Percentiles rank a stretch among this genome's conserved stretches.
phyloP scores from a whole-genome alignment of 1,140 invertebrate species.

The Macrocentrus cingulum region DNA sequence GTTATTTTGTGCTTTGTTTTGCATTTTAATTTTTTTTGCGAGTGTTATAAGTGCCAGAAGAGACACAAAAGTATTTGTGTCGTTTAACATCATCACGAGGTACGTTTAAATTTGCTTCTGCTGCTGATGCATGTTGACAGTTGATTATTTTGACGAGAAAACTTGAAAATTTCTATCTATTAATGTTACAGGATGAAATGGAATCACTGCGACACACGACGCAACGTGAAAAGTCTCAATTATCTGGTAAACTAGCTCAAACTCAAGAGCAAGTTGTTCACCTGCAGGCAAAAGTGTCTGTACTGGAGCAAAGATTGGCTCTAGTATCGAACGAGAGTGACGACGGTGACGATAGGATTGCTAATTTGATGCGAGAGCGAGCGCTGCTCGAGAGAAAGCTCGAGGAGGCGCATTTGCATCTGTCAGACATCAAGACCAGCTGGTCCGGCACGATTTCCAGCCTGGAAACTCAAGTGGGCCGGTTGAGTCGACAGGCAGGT shows the following conservation, averaged over 20 bases:
- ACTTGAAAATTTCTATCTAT: too few relatives aligned
- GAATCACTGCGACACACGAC: slow-evolving; percentile 67
- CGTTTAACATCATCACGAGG: too few relatives aligned
- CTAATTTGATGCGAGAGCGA: slow-evolving; percentile 62
- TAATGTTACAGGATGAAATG: slow-evolving; percentile 71
- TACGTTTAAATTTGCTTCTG: too few relatives aligned
- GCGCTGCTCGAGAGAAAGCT: slow-evolving; percentile 73
- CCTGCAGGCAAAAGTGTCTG: slow-evolving; percentile 66
- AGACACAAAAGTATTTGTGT: too few relatives aligned
- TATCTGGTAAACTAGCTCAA: slow-evolving; percentile 63
- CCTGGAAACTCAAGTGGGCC: slow-evolving; percentile 79
- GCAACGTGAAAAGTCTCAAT: slow-evolving; percentile 63
- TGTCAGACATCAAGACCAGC: slow-evolving; percentile 84
- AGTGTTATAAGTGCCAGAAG: too few relatives aligned
- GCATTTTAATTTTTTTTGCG: too few relatives aligned
- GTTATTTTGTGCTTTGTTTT: too few relatives aligned
- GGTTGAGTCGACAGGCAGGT: slow-evolving; percentile 76
- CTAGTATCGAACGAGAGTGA: slow-evolving; percentile 56
- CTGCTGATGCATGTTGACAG: too few relatives aligned
- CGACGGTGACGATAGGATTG: slow-evolving; percentile 63
- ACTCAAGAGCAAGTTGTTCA: slow-evolving; percentile 67
- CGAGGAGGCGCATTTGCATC: slow-evolving; percentile 80
- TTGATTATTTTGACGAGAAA: too few relatives aligned
- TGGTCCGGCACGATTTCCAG: slow-evolving; percentile 87
- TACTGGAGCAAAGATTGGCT: slow-evolving; percentile 64